Conservation (phyloP, 2,888 invertebrate species). For the Orthosia gracilis region DNA sequence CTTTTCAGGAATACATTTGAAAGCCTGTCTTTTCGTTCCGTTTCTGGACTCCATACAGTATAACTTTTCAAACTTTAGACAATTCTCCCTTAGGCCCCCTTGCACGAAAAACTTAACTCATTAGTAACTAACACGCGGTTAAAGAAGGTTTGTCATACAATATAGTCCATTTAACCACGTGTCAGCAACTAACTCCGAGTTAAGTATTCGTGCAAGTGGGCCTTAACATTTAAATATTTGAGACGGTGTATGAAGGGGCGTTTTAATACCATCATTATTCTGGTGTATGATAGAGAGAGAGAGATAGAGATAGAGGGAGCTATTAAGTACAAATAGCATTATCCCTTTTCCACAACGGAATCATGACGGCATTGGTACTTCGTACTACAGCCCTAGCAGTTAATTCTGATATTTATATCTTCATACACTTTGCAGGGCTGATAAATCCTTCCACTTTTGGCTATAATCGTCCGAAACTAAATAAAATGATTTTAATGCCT, state of each 20-base stretch:
- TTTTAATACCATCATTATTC: no score
- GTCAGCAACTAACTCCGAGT: no score
- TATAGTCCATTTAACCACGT: no score
- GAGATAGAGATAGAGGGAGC: no score
- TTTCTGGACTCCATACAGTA: not conserved
- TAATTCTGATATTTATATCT: not conserved
- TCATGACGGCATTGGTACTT: not conserved
- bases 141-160: no score
- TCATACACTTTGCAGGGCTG: not conserved
- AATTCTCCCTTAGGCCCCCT: not conserved
- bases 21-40: constrained; percentile 23
- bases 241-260: not conserved
- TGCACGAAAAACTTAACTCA: no score
- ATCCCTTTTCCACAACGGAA: no score
- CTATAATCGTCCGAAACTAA: not conserved
- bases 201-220: no score
- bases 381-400: no score
- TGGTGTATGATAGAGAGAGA: no score
- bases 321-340: no score
- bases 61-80: not conserved
- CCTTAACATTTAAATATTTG: constrained; percentile 4
- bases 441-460: not conserved
- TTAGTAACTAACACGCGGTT: no score
- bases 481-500: not conserved
- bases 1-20: constrained; percentile 2